A percentile compares a stretch with the other conserved stretches of the same genome.
phyloP scores from a whole-genome alignment of 2,888 invertebrate species.

The Epistrophella euchroma region DNA sequence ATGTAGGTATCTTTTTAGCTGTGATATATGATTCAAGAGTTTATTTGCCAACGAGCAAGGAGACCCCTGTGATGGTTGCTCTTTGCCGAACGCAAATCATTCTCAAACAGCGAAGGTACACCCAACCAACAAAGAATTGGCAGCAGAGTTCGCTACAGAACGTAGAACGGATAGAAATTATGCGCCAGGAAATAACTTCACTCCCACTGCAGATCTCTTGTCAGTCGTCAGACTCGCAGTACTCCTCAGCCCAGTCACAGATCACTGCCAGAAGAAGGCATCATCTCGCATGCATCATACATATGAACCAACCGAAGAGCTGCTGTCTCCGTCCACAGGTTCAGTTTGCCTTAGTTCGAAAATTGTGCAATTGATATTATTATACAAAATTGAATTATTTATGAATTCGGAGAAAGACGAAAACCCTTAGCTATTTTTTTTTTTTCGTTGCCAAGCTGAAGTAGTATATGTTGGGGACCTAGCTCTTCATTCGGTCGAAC shows the following conservation, averaged over 20 bases:
- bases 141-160: conserved; percentile 18
- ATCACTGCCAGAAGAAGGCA: conserved; percentile 55
- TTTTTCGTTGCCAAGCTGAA: conserved; percentile 10
- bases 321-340: background rate
- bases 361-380: conserved; percentile 74
- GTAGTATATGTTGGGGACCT: conserved; percentile 17
- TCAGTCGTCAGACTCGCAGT: conserved; percentile 18
- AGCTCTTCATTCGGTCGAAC: conserved; percentile 44
- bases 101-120: conserved; percentile 36
- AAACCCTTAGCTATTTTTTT: conserved; percentile 52
- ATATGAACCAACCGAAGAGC: conserved; percentile 29
- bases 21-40: conserved; percentile 73
- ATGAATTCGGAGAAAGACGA: conserved; percentile 75
- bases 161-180: conserved; percentile 65
- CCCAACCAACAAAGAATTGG: background rate
- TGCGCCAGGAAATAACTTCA: conserved; percentile 74
- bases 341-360: conserved; percentile 22
- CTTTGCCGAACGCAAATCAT: conserved; percentile 63
- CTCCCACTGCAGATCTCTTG: conserved; percentile 70
- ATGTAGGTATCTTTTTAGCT: conserved; percentile 38
- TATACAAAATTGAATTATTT: conserved; percentile 74
- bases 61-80: conserved; percentile 30
- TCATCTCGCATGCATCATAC: conserved; percentile 65
- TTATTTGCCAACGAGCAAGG: conserved; percentile 60
- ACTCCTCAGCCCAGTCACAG: conserved; percentile 26